Conservation (phyloP, 2,113 vertebrate genomes). For the Quiscalus mexicanus region DNA sequence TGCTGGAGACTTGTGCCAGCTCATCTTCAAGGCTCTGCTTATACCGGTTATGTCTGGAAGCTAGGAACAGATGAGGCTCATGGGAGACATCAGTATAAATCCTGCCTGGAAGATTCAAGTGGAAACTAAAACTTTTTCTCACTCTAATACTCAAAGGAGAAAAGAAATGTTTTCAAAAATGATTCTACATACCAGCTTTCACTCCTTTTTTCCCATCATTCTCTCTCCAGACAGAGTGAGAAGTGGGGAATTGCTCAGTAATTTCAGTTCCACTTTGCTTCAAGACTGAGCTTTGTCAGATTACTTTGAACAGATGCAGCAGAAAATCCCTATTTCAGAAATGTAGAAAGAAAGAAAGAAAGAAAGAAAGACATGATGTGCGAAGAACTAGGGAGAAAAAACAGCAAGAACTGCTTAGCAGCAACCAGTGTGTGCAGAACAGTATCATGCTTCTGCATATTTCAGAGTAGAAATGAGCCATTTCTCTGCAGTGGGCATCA, state of each 20-base stretch:
- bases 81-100: not conserved
- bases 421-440: not conserved
- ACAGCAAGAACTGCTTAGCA: not conserved
- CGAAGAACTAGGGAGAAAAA: not conserved
- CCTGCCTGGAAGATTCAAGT: slow-evolving; percentile 26
- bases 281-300: not conserved
- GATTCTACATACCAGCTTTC: not conserved
- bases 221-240: not conserved
- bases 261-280: not conserved
- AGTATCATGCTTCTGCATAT: not conserved
- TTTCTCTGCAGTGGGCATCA: not conserved
- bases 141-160: not conserved
- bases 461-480: not conserved
- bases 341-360: no score
- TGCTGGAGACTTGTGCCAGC: slow-evolving; percentile 8
- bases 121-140: slow-evolving; percentile 27
- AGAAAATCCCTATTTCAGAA: not conserved
- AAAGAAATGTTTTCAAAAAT: not conserved
- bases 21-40: slow-evolving; percentile 23
- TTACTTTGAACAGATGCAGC: not conserved
- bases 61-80: not conserved
- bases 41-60: slow-evolving; percentile 33
- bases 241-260: not conserved
- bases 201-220: not conserved
- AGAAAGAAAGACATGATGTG: not conserved